These are phyloP conservation scores for Pachyuromys duprasi DNA, from an alignment of 2,797 vertebrate species.

Conservation along the genomic window DNA sequence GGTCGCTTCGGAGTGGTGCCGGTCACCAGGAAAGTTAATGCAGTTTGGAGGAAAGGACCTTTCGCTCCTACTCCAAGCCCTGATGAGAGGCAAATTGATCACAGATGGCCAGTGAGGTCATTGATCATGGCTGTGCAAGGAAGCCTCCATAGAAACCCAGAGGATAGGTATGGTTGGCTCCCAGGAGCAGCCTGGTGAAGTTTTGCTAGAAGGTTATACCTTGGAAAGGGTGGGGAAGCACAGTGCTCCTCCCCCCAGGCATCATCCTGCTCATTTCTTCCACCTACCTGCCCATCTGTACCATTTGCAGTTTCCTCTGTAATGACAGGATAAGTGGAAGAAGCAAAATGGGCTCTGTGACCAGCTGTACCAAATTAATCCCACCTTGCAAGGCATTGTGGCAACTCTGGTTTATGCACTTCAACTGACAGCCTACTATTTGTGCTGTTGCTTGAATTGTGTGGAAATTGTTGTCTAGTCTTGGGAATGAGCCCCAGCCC, in stretches of 20 bases:
- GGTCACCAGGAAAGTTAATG: neutral
- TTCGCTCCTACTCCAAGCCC: no score
- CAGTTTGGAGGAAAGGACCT: neutral
- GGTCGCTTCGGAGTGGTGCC: neutral
- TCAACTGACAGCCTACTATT: neutral
- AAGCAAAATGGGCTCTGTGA: neutral
- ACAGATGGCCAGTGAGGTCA: neutral
- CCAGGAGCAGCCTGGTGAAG: no score
- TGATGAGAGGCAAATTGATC: neutral
- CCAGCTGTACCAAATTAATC: neutral
- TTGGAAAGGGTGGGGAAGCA: rapidly evolving
- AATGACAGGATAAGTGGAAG: neutral
- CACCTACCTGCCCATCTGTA: neutral
- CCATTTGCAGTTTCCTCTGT: neutral
- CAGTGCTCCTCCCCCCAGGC: neutral
- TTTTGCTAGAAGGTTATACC: neutral
- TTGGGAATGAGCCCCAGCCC: neutral
- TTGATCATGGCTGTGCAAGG: no score
- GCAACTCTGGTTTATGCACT: neutral
- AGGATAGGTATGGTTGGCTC: neutral
- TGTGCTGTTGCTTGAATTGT: neutral
- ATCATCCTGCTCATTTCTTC: neutral
- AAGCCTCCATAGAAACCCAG: neutral
- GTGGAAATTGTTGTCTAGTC: neutral
- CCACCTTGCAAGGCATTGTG: no score